Percentiles rank a stretch among this genome's conserved stretches.
Conservation (phyloP, 2,797 vertebrate species). For the Poeciliopsis gracilis region DNA sequence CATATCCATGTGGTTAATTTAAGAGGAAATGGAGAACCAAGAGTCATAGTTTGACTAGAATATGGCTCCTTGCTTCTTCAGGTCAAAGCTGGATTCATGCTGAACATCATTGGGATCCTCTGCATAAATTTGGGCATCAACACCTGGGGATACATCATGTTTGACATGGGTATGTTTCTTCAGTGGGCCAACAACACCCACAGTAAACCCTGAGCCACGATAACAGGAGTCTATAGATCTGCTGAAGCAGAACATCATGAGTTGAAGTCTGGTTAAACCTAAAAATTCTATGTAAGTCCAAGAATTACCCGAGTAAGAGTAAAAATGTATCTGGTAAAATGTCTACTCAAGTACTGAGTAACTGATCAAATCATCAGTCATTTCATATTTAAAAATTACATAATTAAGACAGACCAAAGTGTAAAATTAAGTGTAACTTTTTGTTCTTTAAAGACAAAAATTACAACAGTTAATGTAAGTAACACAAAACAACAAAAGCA, state of each 20-base stretch:
- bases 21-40: neutral
- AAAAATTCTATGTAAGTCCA: neutral
- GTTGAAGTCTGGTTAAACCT: neutral
- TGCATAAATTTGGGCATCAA: slow-evolving; percentile 87
- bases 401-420: no score
- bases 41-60: slow-evolving; percentile 4
- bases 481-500: no score
- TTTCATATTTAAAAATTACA: no score
- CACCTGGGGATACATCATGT: slow-evolving; percentile 86
- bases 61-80: slow-evolving; percentile 53
- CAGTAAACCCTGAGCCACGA: neutral
- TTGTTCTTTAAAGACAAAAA: no score
- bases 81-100: slow-evolving; percentile 86
- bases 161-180: slow-evolving; percentile 82
- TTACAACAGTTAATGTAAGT: no score
- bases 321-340: no score
- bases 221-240: no score
- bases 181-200: slow-evolving; percentile 79
- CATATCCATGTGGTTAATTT: slow-evolving; percentile 43
- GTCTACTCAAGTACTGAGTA: no score
- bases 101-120: slow-evolving; percentile 91
- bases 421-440: no score
- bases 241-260: neutral
- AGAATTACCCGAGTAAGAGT: no score
- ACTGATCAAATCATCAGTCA: no score